Base-by-base conservation (phyloP, 2,888 invertebrate species). In the Thymelicus sylvestris region DNA sequence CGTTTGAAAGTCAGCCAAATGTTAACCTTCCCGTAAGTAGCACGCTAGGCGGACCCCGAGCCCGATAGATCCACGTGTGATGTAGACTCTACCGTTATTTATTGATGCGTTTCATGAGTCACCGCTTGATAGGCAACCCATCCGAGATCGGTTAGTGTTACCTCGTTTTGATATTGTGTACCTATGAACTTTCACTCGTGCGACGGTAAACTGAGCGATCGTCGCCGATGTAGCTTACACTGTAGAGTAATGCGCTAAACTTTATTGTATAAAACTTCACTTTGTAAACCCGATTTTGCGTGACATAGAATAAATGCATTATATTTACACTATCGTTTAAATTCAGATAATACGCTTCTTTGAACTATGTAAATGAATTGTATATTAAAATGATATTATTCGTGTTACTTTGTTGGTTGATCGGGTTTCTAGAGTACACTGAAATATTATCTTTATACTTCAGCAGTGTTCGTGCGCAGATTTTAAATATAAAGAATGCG, bases 351-450 rank as follows among this genome's bases (percentile, higher is more conserved):
- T 85, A 85, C 86, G 91, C 92, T 91, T 90, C 85, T 79, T 88
- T 87, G 84, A 81, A 87, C 80, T 84, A 84, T 91, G 87, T 91
- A 90, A 88, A 89, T 86, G 83, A 80, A 86, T 88, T 90, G 91
- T 92, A 92, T 90, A 91, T 90, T 91, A 81, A 88, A 88, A 85
- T 86, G 82, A 83, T 88, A 88, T 87, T 87, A 86, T 84, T 86
- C 86, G 85, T 85, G 87, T 91, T 92, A 84, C 84, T 92, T 92
- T 90, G 78, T 78, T 78, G 74, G 89, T 89, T 88, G 87, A 90
- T 89, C 88, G 87, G 88, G 89, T 90, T 90, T 91, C 89, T 91
- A 91, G 90, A 88, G 73, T 86, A 88, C 89, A 86, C 86, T 85
- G 88, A 88, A 86, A 85, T 86, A 86, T 87, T 83, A 79, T 86